Evolutionary conservation across 2,113 vertebrate species (phyloP).

Genomic region (Odobenus rosmarus): DNA sequence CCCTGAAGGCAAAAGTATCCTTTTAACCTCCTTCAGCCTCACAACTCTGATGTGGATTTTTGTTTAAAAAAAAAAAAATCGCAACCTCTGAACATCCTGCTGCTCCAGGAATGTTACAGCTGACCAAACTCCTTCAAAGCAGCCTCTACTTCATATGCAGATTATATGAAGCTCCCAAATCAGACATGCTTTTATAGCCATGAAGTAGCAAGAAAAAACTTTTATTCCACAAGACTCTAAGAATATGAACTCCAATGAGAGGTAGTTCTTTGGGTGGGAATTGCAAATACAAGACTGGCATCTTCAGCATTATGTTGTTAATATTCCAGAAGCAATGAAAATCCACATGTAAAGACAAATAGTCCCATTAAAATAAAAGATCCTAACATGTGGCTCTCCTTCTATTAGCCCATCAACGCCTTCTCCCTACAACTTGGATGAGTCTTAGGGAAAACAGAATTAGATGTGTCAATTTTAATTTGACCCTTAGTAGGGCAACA

Average conservation of each 20-base stretch:
- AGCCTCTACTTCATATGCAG: slow-evolving; percentile 51
- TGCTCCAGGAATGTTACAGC: slow-evolving; percentile 24
- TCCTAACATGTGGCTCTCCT: background rate
- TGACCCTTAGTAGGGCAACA: background rate
- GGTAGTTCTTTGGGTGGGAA: slow-evolving; percentile 67
- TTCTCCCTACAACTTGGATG: background rate
- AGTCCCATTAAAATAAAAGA: slow-evolving; percentile 31
- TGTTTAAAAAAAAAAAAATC: slow-evolving; percentile 58
- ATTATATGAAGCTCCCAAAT: slow-evolving; percentile 47
- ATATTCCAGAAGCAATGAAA: slow-evolving; percentile 60
- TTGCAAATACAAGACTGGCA: slow-evolving; percentile 51
- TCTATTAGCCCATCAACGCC: background rate
- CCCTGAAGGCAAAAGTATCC: slow-evolving; percentile 72
- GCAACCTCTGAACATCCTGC: slow-evolving; percentile 48
- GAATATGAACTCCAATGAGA: slow-evolving; percentile 75
- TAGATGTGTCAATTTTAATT: background rate
- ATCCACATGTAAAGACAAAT: slow-evolving; percentile 60
- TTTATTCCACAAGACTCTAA: slow-evolving; percentile 59
- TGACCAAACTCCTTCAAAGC: slow-evolving; percentile 61
- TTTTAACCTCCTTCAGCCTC: slow-evolving; percentile 61
- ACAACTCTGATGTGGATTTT: slow-evolving; percentile 52
- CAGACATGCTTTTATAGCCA: slow-evolving; percentile 65
- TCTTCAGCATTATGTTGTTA: slow-evolving; percentile 44
- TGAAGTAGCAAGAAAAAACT: slow-evolving; percentile 60
- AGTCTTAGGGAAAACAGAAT: background rate